Evolutionary conservation across 2,113 vertebrate species (phyloP).

Genomic region (Amphilophus citrinellus): DNA sequence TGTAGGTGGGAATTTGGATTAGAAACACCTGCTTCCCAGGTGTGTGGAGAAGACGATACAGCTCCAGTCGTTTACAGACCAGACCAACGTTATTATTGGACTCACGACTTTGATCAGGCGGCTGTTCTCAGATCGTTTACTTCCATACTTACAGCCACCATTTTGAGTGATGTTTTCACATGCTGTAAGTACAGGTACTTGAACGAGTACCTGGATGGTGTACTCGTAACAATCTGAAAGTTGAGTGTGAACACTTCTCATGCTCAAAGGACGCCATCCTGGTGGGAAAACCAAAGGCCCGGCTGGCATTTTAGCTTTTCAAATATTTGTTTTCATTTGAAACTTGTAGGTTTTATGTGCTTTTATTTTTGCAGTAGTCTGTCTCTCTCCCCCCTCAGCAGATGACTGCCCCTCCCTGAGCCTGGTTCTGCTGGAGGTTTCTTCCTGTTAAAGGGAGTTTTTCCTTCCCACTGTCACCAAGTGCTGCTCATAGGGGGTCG

Average conservation of each 20-base stretch:
- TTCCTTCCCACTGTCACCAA: no score
- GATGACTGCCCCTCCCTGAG: no score
- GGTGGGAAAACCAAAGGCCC: neutral
- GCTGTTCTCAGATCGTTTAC: neutral
- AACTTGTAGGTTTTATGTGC: rapidly evolving
- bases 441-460: no score
- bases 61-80: neutral
- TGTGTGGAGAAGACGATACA: neutral
- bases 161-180: no score
- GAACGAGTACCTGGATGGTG: no score
- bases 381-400: no score
- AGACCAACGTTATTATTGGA: neutral
- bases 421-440: no score
- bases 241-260: neutral
- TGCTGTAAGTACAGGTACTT: no score
- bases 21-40: neutral
- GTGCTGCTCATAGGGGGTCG: no score
- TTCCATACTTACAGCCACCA: no score
- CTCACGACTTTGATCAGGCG: neutral
- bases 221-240: neutral
- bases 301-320: neutral
- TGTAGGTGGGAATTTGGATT: neutral
- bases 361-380: neutral
- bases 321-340: neutral
- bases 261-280: neutral